phyloP scores from a whole-genome alignment of 2,888 invertebrate species.

The Entomobrya proxima region DNA sequence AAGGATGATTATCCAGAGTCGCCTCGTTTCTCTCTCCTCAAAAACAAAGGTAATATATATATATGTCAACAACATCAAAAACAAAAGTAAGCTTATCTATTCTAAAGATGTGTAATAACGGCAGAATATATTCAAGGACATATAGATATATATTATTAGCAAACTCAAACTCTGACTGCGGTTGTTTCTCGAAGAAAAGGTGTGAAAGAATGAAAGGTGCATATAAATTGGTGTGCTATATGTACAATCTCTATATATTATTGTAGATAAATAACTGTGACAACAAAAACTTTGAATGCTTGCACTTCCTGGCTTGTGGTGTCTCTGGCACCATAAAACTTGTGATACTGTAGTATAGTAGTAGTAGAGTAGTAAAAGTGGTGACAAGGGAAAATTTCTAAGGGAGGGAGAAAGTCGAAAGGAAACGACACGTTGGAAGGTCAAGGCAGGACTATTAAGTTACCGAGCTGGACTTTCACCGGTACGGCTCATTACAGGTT shows the following conservation, averaged over 20 bases:
- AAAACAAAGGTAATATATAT: neutral
- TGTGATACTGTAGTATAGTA: neutral
- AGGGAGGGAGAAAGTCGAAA: neutral
- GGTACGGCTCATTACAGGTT: neutral
- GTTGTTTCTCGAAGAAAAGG: neutral
- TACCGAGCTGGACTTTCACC: conserved; percentile 35
- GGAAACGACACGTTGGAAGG: neutral
- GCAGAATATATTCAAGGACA: neutral
- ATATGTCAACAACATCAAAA: neutral
- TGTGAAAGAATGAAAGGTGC: conserved; percentile 16
- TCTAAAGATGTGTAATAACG: conserved; percentile 3
- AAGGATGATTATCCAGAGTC: conserved; percentile 59
- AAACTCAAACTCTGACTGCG: neutral
- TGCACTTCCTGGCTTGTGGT: neutral
- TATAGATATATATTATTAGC: neutral
- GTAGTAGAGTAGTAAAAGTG: neutral
- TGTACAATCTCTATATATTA: too few relatives aligned
- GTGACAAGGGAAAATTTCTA: too few relatives aligned
- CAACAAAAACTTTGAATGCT: neutral
- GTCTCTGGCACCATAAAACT: neutral
- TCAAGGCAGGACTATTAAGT: neutral
- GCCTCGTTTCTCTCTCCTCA: conserved; percentile 55
- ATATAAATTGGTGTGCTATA: neutral
- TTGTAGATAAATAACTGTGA: neutral
- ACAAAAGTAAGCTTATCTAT: neutral